Percentiles rank a stretch among this genome's conserved stretches.
Evolutionary conservation across 2,113 vertebrate species (phyloP).

Genomic region (Campylorhamphus procurvoides): DNA sequence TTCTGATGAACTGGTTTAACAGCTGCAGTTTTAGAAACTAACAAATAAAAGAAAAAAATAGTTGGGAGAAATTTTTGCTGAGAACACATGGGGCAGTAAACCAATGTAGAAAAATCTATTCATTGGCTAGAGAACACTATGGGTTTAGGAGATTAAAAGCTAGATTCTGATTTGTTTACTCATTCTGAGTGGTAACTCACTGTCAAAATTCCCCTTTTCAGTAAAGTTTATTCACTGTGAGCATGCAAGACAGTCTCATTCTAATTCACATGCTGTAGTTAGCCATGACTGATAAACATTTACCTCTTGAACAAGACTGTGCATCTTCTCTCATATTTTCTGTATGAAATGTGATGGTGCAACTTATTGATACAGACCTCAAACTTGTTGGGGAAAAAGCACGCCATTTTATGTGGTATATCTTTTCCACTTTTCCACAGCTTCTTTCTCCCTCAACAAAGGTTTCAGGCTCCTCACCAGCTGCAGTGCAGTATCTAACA

Average conservation of each 20-base stretch:
- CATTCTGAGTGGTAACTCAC: background rate
- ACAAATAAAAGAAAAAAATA: background rate
- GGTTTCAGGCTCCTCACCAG: background rate
- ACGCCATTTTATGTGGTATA: background rate
- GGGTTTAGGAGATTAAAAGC: background rate
- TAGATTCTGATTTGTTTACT: background rate
- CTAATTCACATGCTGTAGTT: background rate
- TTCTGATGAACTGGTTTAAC: background rate
- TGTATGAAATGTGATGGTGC: background rate
- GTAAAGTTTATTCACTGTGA: background rate
- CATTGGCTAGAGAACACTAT: background rate
- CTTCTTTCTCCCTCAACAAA: background rate
- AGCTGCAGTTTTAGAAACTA: slow-evolving; percentile 17
- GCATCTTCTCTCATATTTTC: background rate
- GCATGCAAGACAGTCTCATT: background rate
- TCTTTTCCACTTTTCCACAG: background rate
- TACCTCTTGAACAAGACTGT: background rate
- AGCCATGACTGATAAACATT: background rate
- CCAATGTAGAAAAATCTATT: background rate
- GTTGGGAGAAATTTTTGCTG: background rate
- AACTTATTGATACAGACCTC: background rate
- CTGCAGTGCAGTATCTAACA: background rate
- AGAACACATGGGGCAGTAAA: background rate
- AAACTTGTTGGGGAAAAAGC: background rate
- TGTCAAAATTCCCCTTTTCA: background rate